Evolutionary conservation across 2,797 vertebrate species (phyloP).

Genomic region (Myotis myotis): DNA sequence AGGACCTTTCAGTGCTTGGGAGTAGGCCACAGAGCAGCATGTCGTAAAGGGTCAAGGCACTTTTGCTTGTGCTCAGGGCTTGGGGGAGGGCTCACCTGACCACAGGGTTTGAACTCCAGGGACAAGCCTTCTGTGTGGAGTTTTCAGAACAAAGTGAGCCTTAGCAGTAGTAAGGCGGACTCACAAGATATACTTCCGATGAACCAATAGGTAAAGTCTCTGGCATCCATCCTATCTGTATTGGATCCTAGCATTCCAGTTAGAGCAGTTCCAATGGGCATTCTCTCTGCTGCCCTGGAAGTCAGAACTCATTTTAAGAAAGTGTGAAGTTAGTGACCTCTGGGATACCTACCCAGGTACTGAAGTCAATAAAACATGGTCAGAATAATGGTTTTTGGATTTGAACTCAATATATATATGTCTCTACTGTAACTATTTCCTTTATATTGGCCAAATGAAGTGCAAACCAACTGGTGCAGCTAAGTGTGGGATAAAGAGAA

Average conservation of each 20-base stretch:
- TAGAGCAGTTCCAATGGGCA: neutral
- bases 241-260: neutral
- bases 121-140: neutral
- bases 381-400: neutral
- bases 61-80: neutral
- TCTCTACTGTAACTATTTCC: neutral
- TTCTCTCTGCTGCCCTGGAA: neutral
- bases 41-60: neutral
- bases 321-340: neutral
- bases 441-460: slow-evolving; percentile 3
- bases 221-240: neutral
- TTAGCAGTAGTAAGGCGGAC: neutral
- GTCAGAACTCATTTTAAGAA: neutral
- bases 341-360: neutral
- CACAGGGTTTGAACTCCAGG: neutral
- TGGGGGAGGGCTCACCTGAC: neutral
- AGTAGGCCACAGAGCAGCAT: neutral
- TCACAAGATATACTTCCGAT: neutral
- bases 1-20: neutral
- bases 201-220: neutral
- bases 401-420: neutral
- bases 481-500: neutral
- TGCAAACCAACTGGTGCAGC: neutral
- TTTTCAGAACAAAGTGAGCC: neutral
- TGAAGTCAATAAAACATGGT: neutral